Conservation (phyloP, 1,140 invertebrate genomes). For the Drosophila bifasciata region DNA sequence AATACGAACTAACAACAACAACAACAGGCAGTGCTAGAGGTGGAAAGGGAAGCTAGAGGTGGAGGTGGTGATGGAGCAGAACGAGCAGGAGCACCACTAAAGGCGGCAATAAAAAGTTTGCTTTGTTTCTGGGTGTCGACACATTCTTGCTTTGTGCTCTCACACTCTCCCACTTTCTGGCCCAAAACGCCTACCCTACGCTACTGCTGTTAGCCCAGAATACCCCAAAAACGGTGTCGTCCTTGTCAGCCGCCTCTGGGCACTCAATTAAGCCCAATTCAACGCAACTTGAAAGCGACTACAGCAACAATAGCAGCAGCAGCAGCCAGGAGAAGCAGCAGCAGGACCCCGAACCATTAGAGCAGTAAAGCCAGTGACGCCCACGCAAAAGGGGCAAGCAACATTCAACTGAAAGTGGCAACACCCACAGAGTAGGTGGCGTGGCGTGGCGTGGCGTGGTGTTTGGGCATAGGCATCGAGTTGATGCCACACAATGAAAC, state of each 20-base stretch:
- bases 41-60: not conserved
- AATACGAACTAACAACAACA: slow-evolving; percentile 21
- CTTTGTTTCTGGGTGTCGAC: slow-evolving; percentile 50
- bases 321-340: slow-evolving; percentile 3
- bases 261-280: slow-evolving; percentile 78
- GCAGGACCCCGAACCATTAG: slow-evolving; percentile 7
- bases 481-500: slow-evolving; percentile 88
- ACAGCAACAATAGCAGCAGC: slow-evolving; percentile 18
- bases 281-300: slow-evolving; percentile 66
- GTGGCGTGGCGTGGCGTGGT: too few species aligned
- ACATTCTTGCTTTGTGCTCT: slow-evolving; percentile 28
- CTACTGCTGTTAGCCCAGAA: too few species aligned
- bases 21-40: slow-evolving; percentile 1
- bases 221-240: slow-evolving; percentile 31
- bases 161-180: too few species aligned
- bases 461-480: too few species aligned
- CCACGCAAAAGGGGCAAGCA: not conserved
- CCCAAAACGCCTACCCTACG: slow-evolving; percentile 16
- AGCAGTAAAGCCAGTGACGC: slow-evolving; percentile 11
- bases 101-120: slow-evolving; percentile 57
- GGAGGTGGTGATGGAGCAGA: too few species aligned
- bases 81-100: slow-evolving; percentile 26
- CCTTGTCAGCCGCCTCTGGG: slow-evolving; percentile 57
- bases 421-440: slow-evolving; percentile 18
- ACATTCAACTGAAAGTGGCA: slow-evolving; percentile 14